Base-by-base conservation (phyloP, 2,797 vertebrate species). In the Chromobotia macracanthus region DNA sequence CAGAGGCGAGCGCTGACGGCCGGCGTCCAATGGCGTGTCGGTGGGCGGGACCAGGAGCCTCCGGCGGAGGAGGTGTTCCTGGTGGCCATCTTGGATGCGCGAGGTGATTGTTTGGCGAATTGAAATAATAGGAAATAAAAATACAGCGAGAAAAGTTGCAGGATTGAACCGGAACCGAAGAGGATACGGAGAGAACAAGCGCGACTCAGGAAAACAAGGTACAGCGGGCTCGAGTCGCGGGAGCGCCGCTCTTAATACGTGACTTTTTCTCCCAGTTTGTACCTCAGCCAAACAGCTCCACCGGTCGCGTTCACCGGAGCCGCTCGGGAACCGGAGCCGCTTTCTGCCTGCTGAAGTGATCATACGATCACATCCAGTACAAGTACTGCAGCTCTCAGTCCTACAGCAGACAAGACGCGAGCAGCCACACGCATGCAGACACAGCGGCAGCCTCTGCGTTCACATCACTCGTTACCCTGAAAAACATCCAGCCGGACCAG, bases 81-180 rank as follows among this genome's bases (percentile, higher is more conserved):
- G 91, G 92, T 84, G 84, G 93, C 93, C 93, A 94, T 94, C 91
- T 94, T 94, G 90, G 92, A 93, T 93, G 87, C 91, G 90, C 89
- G 90, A 90, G 88, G 88, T 92, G 92, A 94, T 94, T 94, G 93
- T 94, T 94, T 93, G 89, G 85, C 90, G 92, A 92, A 90, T 91
- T 90, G 90, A 91, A 93, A 87, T 93, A 88, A 89, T 88, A 87
- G 83, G 89, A 89, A 91, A 89, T 88, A 78, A 81, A 87, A 86
- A 91, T 89, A 82, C 71, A 87, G 68, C 80, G 65, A 80, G 11
- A 86, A 83, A 77, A 86, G 70, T 80, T 78, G 83, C 61, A 15
- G 25, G 50, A 73, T 74, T 76, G 84, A 77, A 83, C 75, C 70
- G 71, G 64, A 78, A 55, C 80, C 63, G 81, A 84, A 28, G 77